Percentiles rank a stretch among this genome's conserved stretches.
phyloP scores from a whole-genome alignment of 2,797 vertebrate species.

The Pseudochirops cupreus region DNA sequence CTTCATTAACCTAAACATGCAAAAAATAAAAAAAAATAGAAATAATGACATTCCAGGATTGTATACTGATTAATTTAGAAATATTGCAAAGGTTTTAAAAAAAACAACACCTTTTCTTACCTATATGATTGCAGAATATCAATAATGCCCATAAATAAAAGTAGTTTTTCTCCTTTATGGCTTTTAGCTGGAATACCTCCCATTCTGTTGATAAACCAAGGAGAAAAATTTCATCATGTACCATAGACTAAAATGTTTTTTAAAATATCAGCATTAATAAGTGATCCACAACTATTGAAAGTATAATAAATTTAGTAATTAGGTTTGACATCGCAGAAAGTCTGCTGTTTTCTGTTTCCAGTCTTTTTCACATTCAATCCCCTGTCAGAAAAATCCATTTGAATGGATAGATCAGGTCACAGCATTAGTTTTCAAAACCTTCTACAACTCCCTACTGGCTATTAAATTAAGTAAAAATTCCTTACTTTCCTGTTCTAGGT shows the following conservation, averaged over 20 bases:
- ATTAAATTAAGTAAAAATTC: neutral
- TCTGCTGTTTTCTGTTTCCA: neutral
- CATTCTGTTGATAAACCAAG: constrained; percentile 89
- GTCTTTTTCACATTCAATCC: neutral
- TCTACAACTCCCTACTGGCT: neutral
- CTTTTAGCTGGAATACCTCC: constrained; percentile 98
- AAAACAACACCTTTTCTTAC: constrained; percentile 81
- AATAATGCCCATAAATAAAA: constrained; percentile 98
- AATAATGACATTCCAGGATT: constrained; percentile 52
- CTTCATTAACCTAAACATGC: constrained; percentile 93
- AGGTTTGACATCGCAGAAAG: neutral
- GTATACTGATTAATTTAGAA: constrained; percentile 50
- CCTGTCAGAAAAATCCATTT: neutral
- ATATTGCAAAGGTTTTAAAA: constrained; percentile 30
- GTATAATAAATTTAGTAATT: neutral
- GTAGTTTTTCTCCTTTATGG: constrained; percentile 95
- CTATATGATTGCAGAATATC: constrained; percentile 99
- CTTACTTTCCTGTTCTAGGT: neutral
- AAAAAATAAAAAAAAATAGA: constrained; percentile 56
- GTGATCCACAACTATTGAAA: constrained; percentile 21
- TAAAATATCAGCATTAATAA: constrained; percentile 38
- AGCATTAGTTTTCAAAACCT: neutral
- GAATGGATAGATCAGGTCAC: neutral
- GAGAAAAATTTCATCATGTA: constrained; percentile 42
- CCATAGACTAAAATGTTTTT: constrained; percentile 30